Evolutionary conservation across 1,140 invertebrate genomes (phyloP).

Genomic region (Dolichoris vasculosae): DNA sequence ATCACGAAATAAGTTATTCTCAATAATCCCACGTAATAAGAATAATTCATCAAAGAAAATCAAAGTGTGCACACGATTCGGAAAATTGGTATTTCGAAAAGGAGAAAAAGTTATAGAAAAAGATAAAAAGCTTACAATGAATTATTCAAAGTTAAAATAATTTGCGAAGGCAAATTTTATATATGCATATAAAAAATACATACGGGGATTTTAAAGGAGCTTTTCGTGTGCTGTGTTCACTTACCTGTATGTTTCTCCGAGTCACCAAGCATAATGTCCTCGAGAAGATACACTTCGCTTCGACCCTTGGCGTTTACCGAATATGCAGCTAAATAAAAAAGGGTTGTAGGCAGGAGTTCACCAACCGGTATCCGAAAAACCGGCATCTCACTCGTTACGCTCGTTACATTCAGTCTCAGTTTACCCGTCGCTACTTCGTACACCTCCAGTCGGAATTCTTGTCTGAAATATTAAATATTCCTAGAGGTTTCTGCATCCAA

Average conservation of each 20-base stretch:
- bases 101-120: neutral
- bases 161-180: neutral
- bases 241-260: conserved; percentile 90
- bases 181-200: neutral
- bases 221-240: conserved; percentile 39
- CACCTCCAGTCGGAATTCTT: conserved; percentile 87
- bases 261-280: conserved; percentile 90
- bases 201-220: neutral
- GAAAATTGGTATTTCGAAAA: neutral
- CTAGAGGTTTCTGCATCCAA: too few relatives aligned
- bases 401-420: conserved; percentile 81
- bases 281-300: conserved; percentile 85
- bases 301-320: conserved; percentile 91
- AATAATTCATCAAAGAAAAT: neutral
- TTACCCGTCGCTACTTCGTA: conserved; percentile 82
- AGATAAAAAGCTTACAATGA: neutral
- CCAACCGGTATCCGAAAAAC: conserved; percentile 82
- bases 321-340: conserved; percentile 82
- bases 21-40: neutral
- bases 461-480: conserved; percentile 70
- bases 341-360: conserved; percentile 78
- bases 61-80: neutral
- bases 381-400: conserved; percentile 75
- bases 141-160: neutral
- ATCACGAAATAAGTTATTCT: neutral